A percentile compares a stretch with the other conserved stretches of the same genome.
phyloP scores from a whole-genome alignment of 2,888 invertebrate species.

The Plutella xylostella region DNA sequence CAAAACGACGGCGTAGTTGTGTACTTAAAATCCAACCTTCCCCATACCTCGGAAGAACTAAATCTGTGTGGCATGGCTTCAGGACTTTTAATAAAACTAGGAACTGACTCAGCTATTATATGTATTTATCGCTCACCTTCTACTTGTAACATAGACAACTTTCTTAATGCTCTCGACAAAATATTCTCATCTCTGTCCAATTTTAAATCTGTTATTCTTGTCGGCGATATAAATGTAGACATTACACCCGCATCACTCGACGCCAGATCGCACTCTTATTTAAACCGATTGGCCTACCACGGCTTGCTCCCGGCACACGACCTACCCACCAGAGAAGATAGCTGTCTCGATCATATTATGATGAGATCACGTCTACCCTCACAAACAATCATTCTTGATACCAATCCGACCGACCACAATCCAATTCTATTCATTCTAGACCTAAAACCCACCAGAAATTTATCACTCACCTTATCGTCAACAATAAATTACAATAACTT shows the following conservation, averaged over 20 bases:
- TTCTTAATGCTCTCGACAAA: neutral
- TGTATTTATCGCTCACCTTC: neutral
- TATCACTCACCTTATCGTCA: neutral
- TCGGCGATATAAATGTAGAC: neutral
- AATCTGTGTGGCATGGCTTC: neutral
- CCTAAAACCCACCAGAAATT: neutral
- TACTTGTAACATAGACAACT: neutral
- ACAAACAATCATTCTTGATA: neutral
- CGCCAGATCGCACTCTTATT: neutral
- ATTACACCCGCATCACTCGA: neutral
- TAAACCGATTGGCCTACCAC: neutral
- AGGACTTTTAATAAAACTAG: neutral
- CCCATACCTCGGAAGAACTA: neutral
- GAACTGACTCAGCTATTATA: neutral
- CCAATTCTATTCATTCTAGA: neutral
- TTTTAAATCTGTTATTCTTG: neutral
- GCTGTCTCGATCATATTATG: neutral
- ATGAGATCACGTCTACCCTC: neutral
- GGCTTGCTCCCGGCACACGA: neutral
- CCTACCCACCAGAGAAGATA: neutral
- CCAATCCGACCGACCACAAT: neutral
- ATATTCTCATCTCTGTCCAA: neutral
- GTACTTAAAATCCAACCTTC: neutral
- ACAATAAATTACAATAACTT: neutral
- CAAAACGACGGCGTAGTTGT: conserved; percentile 3